Evolutionary conservation across 2,797 vertebrate genomes (phyloP).

Genomic region (Acanthurus tractus): DNA sequence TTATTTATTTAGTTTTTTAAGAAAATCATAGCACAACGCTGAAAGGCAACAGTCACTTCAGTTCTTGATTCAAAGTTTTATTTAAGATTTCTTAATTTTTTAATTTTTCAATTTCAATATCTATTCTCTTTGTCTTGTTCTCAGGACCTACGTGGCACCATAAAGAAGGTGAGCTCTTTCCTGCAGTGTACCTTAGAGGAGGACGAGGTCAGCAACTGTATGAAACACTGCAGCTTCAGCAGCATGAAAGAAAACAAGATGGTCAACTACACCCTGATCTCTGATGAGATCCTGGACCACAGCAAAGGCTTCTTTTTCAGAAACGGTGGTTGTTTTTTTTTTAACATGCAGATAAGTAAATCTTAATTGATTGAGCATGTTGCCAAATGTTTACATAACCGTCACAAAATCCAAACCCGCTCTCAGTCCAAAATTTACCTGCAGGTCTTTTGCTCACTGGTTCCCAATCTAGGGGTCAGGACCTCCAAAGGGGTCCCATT

Average conservation of each 20-base stretch:
- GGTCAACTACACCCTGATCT: constrained; percentile 87
- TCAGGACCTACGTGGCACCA: constrained; percentile 82
- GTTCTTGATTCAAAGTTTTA: no score
- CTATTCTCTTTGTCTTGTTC: neutral
- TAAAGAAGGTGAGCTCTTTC: constrained; percentile 83
- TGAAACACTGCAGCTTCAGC: constrained; percentile 85
- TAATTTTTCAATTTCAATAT: neutral
- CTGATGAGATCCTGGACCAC: constrained; percentile 87
- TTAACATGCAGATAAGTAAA: neutral
- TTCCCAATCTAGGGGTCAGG: neutral
- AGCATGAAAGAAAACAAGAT: constrained; percentile 89
- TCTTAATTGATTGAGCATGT: neutral
- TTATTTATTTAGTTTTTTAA: neutral
- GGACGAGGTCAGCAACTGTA: constrained; percentile 74
- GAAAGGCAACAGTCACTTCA: no score
- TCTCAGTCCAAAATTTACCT: neutral
- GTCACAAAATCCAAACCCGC: no score
- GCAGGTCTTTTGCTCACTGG: no score
- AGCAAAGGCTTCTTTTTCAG: constrained; percentile 90
- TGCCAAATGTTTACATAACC: neutral
- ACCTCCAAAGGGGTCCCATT: neutral
- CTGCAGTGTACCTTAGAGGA: constrained; percentile 80
- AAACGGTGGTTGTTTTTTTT: constrained; percentile 81
- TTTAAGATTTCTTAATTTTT: no score
- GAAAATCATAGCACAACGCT: neutral